phyloP scores from a whole-genome alignment of 2,113 vertebrate genomes.

The Odobenus rosmarus region DNA sequence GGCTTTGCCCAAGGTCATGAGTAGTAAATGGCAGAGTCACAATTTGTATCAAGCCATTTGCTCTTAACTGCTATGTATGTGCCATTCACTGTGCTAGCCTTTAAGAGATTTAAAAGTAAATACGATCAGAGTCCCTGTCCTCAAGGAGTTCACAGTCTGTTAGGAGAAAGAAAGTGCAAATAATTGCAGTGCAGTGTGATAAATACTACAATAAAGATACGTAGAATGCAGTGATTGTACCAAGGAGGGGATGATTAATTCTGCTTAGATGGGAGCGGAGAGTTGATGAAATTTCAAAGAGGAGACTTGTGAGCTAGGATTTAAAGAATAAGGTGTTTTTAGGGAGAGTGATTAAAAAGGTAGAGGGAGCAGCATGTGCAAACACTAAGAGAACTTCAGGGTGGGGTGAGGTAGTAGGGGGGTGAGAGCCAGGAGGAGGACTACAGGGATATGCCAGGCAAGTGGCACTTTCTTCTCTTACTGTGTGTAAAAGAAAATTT shows the following conservation, averaged over 20 bases:
- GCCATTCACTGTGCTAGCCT: background rate
- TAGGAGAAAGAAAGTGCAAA: background rate
- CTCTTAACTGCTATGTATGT: background rate
- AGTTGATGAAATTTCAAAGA: slow-evolving; percentile 3
- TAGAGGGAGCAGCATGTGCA: background rate
- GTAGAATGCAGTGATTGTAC: background rate
- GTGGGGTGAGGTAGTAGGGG: background rate
- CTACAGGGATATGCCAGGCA: background rate
- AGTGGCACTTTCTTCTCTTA: background rate
- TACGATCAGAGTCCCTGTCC: background rate
- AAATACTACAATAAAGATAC: background rate
- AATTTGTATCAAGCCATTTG: background rate
- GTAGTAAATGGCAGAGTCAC: background rate
- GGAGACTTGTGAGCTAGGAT: background rate
- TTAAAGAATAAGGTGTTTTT: slow-evolving; percentile 4
- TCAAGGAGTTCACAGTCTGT: background rate
- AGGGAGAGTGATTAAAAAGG: background rate
- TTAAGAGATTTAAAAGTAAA: background rate
- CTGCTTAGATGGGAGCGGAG: background rate
- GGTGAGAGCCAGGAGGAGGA: background rate
- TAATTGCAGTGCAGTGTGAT: background rate
- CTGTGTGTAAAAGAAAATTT: slow-evolving; percentile 5
- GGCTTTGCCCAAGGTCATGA: background rate
- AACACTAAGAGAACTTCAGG: background rate
- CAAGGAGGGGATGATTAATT: background rate